Evolutionary conservation across 2,797 vertebrate genomes (phyloP), one percentile per base, ranked within the genome.

Genomic region (Anisognathus igniventris): DNA sequence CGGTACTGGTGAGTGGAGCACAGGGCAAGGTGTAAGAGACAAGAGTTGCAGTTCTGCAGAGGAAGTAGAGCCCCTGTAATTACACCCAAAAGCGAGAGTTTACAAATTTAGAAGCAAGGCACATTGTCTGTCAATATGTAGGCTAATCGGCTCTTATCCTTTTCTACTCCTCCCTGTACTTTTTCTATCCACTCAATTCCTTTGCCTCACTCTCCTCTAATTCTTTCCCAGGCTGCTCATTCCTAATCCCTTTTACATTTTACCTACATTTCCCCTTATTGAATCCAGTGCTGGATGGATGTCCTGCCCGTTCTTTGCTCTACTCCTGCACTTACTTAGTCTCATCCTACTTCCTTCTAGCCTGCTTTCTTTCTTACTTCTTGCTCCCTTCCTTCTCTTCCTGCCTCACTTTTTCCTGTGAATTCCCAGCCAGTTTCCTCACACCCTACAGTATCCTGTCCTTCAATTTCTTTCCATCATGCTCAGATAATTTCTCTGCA

Each of bases 1-100:
- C 44, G 96, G 98, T 97, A 99, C 97, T 10, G 98, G 98, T 98
- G 45, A 97, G 95, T 92, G 65, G 47, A 64, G 48, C 12, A 44
- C 16, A 28, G 50, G n/a, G 28, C 0, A 18, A 74, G 12, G 30
- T n/a, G 11, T 45, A 23, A 71, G 37, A 74, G n/a, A 54, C 18
- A 48, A 18, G 47, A 54, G 54, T 1, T 58, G 39, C 7, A 4
- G 35, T 74, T 58, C 50, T 72, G 76, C n/a, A 68, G 75, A 60
- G 84, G 20, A 91, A 85, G 39, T 4, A 67, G 42, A 87, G 61
- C 6, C 39, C 31, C 58, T 86, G 6, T 90, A 48, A 13, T 83
- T 83, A 85, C 37, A 86, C 27, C 25, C 15, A 0, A 50, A 88
- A 68, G 65, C 30, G 20, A 61, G 72, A 86, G 81, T 88, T 95